phyloP scores from a whole-genome alignment of 2,888 invertebrate genomes.

The Chelonus formosanus region DNA sequence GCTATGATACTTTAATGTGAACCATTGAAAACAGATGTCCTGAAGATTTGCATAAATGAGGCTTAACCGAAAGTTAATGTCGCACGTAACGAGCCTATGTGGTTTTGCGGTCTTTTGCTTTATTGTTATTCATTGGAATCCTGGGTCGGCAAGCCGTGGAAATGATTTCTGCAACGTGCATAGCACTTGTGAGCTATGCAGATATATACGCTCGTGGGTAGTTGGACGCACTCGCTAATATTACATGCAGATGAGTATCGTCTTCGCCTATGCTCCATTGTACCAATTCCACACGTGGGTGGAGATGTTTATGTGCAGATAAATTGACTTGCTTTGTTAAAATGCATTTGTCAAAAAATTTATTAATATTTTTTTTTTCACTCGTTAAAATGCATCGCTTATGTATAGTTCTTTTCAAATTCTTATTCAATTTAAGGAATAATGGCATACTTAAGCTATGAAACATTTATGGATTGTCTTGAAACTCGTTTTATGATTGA shows the following conservation, averaged over 20 bases:
- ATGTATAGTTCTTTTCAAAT: not conserved
- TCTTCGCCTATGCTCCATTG: conserved; percentile 26
- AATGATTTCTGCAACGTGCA: conserved; percentile 47
- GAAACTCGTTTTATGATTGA: no score
- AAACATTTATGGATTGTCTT: no score
- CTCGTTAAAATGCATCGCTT: no score
- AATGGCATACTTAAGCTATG: no score
- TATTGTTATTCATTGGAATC: conserved; percentile 52
- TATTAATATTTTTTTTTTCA: not conserved
- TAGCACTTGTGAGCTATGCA: conserved; percentile 5
- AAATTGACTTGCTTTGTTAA: conserved; percentile 27
- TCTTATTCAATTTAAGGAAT: not conserved
- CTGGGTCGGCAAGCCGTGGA: conserved; percentile 45
- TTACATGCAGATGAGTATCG: conserved; percentile 26
- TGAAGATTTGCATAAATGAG: conserved; percentile 57
- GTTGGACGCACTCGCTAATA: conserved; percentile 22
- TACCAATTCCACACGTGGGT: conserved; percentile 26
- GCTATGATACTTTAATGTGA: conserved; percentile 12
- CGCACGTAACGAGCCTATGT: conserved; percentile 45
- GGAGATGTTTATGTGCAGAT: conserved; percentile 28
- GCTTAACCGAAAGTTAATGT: conserved; percentile 54
- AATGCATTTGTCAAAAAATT: not conserved
- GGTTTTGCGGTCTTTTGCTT: conserved; percentile 37
- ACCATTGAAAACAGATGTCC: conserved; percentile 53
- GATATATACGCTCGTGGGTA: conserved; percentile 21